These are phyloP conservation scores for Tetranychus truncatus DNA, from an alignment of 2,888 invertebrate genomes.

Conservation along the genomic window DNA sequence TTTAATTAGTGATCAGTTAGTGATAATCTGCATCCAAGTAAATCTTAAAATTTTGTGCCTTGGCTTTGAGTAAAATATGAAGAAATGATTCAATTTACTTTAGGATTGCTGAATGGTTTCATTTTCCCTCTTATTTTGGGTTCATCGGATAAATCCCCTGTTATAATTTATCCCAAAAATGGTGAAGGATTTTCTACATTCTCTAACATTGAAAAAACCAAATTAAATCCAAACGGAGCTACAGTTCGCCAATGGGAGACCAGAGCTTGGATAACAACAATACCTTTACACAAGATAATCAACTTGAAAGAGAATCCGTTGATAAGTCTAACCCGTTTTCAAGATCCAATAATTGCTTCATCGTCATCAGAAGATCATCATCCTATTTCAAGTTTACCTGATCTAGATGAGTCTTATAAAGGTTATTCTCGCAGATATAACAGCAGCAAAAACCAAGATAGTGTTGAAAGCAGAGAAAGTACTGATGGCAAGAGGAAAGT, in stretches of 20 bases:
- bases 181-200: background rate
- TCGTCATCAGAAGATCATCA: constrained; percentile 6
- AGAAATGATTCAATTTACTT: background rate
- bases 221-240: background rate
- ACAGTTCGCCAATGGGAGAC: constrained; percentile 3
- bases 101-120: background rate
- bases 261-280: background rate
- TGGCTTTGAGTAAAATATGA: too few relatives aligned
- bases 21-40: too few relatives aligned
- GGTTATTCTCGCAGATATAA: background rate
- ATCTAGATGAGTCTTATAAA: background rate
- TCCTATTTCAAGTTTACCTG: background rate
- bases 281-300: background rate
- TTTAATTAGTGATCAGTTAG: too few relatives aligned
- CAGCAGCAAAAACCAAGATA: background rate
- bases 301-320: background rate
- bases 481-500: background rate
- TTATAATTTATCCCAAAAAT: background rate
- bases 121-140: background rate
- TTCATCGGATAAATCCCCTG: background rate
- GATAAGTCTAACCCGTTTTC: background rate
- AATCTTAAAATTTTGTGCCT: too few relatives aligned
- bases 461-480: background rate
- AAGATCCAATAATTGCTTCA: background rate
- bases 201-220: background rate